Evolutionary conservation across 2,797 vertebrate species (phyloP), one percentile per base, ranked within the genome.

Genomic region (Triplophysa bombifrons): DNA sequence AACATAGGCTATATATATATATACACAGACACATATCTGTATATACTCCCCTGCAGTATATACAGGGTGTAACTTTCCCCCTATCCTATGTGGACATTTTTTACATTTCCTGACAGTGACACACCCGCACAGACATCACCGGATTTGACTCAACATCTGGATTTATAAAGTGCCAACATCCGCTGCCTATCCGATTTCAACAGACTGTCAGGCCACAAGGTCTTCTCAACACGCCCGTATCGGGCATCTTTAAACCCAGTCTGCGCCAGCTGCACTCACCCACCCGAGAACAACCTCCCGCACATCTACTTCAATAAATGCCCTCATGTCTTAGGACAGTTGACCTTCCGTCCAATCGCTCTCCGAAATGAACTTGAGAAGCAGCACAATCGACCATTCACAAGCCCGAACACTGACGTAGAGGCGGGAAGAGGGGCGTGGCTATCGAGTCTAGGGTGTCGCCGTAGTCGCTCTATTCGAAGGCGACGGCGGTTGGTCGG

Each of bases 401-500:
- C 0, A 64, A 14, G 8, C 0, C 20, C 9, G 0, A 0, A 2
- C 17, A 80, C 75, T 85, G 84, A 82, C 82, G 87, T 86, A 85
- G 85, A 77, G 85, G 93, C 91, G 85, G 89, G 88, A 22, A 0
- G 6, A 77, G 51, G 64, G 90, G 92, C 89, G 92, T 85, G 87
- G 58, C 80, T 6, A 12, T 7, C 6, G 72, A 51, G 13, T 8
- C 74, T 88, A 91, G 93, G 93, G 92, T 93, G 92, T 93, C 92
- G 92, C 91, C 91, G 88, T 50, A 86, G 90, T 87, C 90, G 91
- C 90, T 93, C 90, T 87, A 92, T 94, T 93, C 90, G 91, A 93
- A 95, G 94, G 92, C 94, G 93, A 92, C 93, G 91, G 94, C 88
- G 92, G 93, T 93, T 92, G 93, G 93, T 92, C 69, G 77, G 68